Base-by-base conservation (phyloP, 2,888 invertebrate genomes). In the Lepetodrilus schrolli region DNA sequence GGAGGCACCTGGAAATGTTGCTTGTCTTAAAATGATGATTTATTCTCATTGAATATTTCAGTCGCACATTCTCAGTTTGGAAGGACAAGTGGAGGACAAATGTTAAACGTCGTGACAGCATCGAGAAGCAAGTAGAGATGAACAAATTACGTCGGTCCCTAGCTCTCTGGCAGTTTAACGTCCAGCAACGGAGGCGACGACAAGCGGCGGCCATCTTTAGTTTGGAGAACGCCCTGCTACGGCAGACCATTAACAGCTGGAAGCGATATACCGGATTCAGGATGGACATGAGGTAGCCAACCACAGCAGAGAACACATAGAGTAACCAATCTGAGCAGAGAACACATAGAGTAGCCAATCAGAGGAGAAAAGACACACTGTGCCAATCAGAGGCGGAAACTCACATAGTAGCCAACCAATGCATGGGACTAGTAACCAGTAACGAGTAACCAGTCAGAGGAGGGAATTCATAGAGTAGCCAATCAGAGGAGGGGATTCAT, bases 401-500 rank as follows among this genome's bases (percentile, higher is more conserved):
- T n/a, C n/a, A n/a, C n/a, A n/a, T n/a, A n/a, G n/a, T n/a, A n/a
- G n/a, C 21, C 77, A 84, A 37, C 79, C 84, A 74, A 78, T 82
- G 47, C 81, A 81, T 7, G 77, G 78, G 5, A 66, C 83, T 10
- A 73, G 76, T 4, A 72, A 66, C 2, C 86, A 86, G 86, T 70
- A 73, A 8, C 66, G 74, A 10, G 82, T 81, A 75, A 83, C 84
- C 5, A 66, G 72, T 4, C 77, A 79, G 68, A 78, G 81, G 74
- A 81, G 77, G 58, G 72, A 80, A n/a, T n/a, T n/a, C n/a, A 77
- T 84, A 43, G 82, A 82, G 85, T 85, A 75, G n/a, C n/a, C n/a
- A n/a, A n/a, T n/a, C n/a, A n/a, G n/a, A n/a, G n/a, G n/a, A 43
- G 43, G 17, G 4, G 4, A 0, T 17, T 17, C 17, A 13, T 8